Evolutionary conservation across 2,888 invertebrate genomes (phyloP), one percentile per base, ranked within the genome.

Genomic region (Aethes cnicana): DNA sequence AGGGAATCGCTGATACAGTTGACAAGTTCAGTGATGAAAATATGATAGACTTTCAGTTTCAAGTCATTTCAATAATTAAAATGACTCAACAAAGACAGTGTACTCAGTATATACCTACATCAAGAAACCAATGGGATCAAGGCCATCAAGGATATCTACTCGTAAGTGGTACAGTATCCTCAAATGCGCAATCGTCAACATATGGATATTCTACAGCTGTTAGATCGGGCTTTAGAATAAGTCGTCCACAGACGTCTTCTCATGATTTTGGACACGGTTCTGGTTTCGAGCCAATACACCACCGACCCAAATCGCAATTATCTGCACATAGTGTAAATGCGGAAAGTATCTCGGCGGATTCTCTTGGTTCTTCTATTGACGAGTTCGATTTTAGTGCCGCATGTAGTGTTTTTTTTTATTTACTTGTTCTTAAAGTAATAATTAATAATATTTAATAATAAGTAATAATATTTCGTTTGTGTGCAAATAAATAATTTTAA

Each of bases 161-260:
- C n/a, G n/a, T n/a, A 54, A 58, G 58, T 58, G 58, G 58, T 56
- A 56, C 58, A 58, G 56, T 53, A 58, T 53, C 58, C 53, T 53
- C 56, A 53, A 56, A 57, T 59, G 54, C 59, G 57, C 57, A 59
- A 54, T 59, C 54, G 54, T 55, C 59, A 53, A 59, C 54, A 54
- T 57, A 59, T 59, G 59, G 59, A 57, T 57, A 55, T 57, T 59
- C 59, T 59, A 59, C 59, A 57, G 55, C 59, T 59, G 54, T 57
- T 59, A 55, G 54, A 59, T 57, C 57, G 54, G 52, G 59, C 55
- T 59, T 49, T 57, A 57, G 57, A 59, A 55, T 54, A 52, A 59
- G 54, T 59, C 56, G 57, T 57, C 59, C 54, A 57, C 54, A 55
- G 55, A 57, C 54, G 57, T 57, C 57, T 53, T 57, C 57, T 48